phyloP scores from a whole-genome alignment of 2,888 invertebrate species.

The Lasioglossum figueresi region DNA sequence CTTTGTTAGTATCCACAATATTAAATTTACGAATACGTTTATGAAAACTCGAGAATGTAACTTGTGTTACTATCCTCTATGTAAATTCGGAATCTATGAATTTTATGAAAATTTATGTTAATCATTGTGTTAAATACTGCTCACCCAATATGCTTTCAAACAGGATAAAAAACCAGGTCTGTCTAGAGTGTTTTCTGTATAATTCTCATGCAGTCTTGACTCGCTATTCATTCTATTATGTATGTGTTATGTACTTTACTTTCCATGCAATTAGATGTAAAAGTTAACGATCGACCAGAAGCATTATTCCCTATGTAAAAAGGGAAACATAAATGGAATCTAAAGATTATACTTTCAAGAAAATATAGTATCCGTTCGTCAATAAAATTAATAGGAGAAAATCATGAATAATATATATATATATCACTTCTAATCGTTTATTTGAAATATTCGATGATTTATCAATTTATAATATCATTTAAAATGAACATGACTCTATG shows the following conservation, averaged over 20 bases:
- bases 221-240: constrained; percentile 56
- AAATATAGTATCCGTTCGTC: background rate
- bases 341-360: constrained; percentile 29
- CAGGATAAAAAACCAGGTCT: constrained; percentile 60
- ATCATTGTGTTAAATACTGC: constrained; percentile 53
- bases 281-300: constrained; percentile 51
- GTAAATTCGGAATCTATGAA: constrained; percentile 11
- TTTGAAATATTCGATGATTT: constrained; percentile 7
- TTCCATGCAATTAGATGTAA: constrained; percentile 48
- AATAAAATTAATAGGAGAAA: background rate
- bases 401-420: background rate
- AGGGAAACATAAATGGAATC: constrained; percentile 40
- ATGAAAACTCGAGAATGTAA: background rate
- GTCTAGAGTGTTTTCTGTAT: constrained; percentile 43
- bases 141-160: constrained; percentile 62
- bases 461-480: constrained; percentile 10
- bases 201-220: constrained; percentile 52
- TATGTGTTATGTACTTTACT: constrained; percentile 48
- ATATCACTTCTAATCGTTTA: background rate
- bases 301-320: constrained; percentile 60
- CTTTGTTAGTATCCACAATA: constrained; percentile 8
- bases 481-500: constrained; percentile 54
- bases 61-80: background rate
- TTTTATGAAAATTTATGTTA: constrained; percentile 20
- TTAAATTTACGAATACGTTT: background rate